Evolutionary conservation across 2,888 invertebrate genomes (phyloP), one percentile per base, ranked within the genome.

Genomic region (Sphecodes monilicornis): DNA sequence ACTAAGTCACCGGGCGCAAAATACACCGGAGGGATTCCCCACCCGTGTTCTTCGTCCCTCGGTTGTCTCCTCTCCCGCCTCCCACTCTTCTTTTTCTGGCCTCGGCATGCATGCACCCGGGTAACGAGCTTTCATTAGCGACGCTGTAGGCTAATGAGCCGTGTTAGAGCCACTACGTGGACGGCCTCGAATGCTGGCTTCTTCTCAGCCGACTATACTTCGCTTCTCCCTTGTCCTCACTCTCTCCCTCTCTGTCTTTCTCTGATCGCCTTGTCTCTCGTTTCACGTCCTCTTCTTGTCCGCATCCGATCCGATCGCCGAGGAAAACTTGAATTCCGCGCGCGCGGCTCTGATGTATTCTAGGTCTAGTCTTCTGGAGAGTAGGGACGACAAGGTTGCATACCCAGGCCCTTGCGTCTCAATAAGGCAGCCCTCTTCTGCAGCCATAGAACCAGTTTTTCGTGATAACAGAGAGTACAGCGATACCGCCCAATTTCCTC

Each of bases 101-200:
- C 50, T 82, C 89, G 88, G 90, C 90, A 88, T 89, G 90, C 92
- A 90, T 91, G 92, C 91, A 91, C 88, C 90, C 92, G 90, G 91
- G 93, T 94, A 94, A 94, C 93, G 94, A 94, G 94, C 93, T 94
- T 94, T 94, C 94, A 94, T 94, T 94, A 94, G 94, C 94, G 93
- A 94, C 92, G 93, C 93, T 94, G 94, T 94, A 94, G 93, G 94
- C 94, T 94, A 94, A 94, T 94, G 94, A 94, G 94, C 93, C 92
- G 90, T 92, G 93, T 93, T 93, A 89, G 89, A 87, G 88, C 76
- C 84, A 76, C 86, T 85, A 80, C 89, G 75, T 87, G 86, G 84
- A 89, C 87, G 84, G 84, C 84, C 85, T 82, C 82, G 90, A 88
- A 90, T 78, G 80, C 73, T 77, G 84, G 70, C 84, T 85, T 82